Conservation (phyloP, 2,888 invertebrate genomes). For the Adelognathus sp. region DNA sequence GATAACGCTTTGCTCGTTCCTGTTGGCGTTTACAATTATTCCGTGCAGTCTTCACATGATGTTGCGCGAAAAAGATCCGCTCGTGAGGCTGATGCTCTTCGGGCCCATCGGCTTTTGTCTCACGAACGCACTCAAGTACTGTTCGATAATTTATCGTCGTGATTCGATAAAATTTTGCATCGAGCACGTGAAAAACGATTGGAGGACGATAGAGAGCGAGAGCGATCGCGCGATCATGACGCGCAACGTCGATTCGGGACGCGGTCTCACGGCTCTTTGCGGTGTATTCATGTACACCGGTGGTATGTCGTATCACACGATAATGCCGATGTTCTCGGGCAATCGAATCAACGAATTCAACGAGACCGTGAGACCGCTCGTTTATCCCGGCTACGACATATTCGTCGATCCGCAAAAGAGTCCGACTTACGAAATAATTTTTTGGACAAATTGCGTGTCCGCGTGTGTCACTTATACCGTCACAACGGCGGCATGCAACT, state of each 20-base stretch:
- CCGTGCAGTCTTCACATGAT: constrained; percentile 44
- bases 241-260: constrained; percentile 57
- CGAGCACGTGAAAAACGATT: constrained; percentile 60
- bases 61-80: constrained; percentile 35
- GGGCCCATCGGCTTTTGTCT: constrained; percentile 52
- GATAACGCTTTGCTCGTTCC: constrained; percentile 20
- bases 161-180: constrained; percentile 54
- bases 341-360: constrained; percentile 43
- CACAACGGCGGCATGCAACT: constrained; percentile 59
- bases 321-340: constrained; percentile 61
- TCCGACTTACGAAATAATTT: constrained; percentile 67
- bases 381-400: constrained; percentile 56
- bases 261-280: constrained; percentile 55
- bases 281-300: constrained; percentile 67
- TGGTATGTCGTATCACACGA: constrained; percentile 63
- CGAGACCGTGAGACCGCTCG: constrained; percentile 48
- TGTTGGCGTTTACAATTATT: constrained; percentile 38
- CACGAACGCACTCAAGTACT: constrained; percentile 54
- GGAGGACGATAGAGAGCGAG: constrained; percentile 39
- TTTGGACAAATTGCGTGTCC: constrained; percentile 56
- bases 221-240: constrained; percentile 62
- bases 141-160: constrained; percentile 46
- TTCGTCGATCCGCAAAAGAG: constrained; percentile 56
- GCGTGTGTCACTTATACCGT: constrained; percentile 57
- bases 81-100: constrained; percentile 43